Conservation (phyloP, 2,113 vertebrate species). For the Cariama cristata region DNA sequence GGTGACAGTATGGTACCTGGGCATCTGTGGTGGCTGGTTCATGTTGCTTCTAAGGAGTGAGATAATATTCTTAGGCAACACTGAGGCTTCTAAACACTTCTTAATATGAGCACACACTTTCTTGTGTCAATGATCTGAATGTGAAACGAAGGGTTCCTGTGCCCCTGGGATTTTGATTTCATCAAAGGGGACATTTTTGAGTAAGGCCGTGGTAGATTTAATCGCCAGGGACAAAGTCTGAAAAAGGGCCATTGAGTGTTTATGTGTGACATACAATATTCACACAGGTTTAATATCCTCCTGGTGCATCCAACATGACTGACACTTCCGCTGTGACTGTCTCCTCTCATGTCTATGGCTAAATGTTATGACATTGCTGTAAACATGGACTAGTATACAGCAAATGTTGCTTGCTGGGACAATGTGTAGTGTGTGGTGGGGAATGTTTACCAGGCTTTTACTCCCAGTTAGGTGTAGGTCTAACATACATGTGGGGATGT, state of each 20-base stretch:
- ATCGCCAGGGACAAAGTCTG: not conserved
- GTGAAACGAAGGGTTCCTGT: not conserved
- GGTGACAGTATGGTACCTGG: not conserved
- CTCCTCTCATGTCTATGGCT: not conserved
- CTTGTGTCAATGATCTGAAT: not conserved
- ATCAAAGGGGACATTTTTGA: not conserved
- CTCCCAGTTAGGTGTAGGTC: not conserved
- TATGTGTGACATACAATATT: not conserved
- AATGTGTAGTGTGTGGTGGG: not conserved
- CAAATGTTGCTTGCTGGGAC: not conserved
- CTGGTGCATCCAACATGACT: not conserved
- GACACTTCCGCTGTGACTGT: not conserved
- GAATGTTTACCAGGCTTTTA: not conserved
- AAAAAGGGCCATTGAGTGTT: not conserved
- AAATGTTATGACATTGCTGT: not conserved
- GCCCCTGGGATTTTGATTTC: not conserved
- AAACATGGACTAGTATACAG: not conserved
- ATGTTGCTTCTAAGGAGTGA: not conserved
- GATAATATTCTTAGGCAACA: not conserved
- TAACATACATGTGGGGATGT: not conserved
- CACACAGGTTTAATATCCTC: not conserved
- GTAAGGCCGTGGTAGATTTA: not conserved
- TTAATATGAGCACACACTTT: not conserved
- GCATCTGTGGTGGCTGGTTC: not conserved
- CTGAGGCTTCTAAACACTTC: not conserved